These are phyloP conservation scores for Pachymerium ferrugineum DNA, from an alignment of 2,888 invertebrate genomes.

Conservation along the genomic window DNA sequence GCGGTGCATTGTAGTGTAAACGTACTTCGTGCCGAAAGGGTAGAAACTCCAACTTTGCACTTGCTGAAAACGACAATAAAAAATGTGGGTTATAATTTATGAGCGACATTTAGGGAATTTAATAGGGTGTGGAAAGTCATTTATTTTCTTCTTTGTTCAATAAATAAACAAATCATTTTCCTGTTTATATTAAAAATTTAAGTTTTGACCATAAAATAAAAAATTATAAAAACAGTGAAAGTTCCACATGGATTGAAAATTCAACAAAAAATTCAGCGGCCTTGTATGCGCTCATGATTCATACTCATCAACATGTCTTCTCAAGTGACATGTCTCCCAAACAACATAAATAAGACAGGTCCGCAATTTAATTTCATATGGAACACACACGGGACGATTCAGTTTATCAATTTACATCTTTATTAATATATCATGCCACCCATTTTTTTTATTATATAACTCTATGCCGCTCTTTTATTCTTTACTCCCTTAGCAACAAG, in stretches of 20 bases:
- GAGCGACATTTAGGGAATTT: too few species aligned
- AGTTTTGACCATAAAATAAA: too few species aligned
- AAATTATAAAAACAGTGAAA: too few species aligned
- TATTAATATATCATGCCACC: too few species aligned
- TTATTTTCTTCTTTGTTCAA: background rate
- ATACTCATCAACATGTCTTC: background rate
- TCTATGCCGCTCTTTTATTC: too few species aligned
- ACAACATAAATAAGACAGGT: background rate
- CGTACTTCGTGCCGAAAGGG: slow-evolving; percentile 25
- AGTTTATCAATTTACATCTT: background rate
- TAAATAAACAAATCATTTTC: background rate
- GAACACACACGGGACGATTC: background rate
- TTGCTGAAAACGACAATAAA: background rate
- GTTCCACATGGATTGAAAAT: too few species aligned
- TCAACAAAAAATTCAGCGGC: background rate
- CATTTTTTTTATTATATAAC: too few species aligned
- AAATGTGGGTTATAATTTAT: too few species aligned
- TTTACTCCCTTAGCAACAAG: too few species aligned
- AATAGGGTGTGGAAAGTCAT: background rate
- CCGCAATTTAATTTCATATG: background rate
- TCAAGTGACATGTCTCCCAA: background rate
- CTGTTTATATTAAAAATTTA: background rate
- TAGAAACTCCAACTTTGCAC: slow-evolving; percentile 1
- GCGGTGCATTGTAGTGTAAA: slow-evolving; percentile 29
- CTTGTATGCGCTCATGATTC: background rate